Conservation (phyloP, 2,888 invertebrate species). For the Acrobeloides nanus region DNA sequence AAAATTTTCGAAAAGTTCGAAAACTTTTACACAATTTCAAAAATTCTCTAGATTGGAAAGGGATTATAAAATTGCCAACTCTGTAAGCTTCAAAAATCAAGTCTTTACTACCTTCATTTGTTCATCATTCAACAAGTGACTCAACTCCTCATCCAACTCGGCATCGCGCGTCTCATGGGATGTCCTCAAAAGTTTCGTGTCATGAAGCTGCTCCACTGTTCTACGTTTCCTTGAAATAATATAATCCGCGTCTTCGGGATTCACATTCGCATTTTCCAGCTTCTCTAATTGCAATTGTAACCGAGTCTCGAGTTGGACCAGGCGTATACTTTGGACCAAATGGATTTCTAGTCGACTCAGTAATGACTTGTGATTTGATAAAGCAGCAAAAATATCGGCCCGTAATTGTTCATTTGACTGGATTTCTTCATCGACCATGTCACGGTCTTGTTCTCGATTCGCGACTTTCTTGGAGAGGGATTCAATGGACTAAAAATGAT, state of each 20-base stretch:
- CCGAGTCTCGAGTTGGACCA: slow-evolving; percentile 6
- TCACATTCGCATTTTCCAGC: not conserved
- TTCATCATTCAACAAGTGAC: not conserved
- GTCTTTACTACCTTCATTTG: not conserved
- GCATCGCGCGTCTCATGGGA: too few relatives aligned
- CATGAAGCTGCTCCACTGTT: too few relatives aligned
- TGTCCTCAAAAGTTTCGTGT: too few relatives aligned
- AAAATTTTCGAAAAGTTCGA: not conserved
- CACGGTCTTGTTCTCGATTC: slow-evolving; percentile 10
- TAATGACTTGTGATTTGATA: slow-evolving; percentile 2
- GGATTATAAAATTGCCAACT: not conserved
- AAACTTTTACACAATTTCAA: not conserved
- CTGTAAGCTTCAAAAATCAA: not conserved
- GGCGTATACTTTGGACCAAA: slow-evolving; percentile 1
- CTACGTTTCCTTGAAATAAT: too few relatives aligned
- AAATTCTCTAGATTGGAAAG: not conserved
- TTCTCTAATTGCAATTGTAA: slow-evolving; percentile 5
- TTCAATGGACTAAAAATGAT: slow-evolving; percentile 7
- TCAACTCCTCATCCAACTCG: too few relatives aligned
- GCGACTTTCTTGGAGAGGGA: slow-evolving; percentile 4
- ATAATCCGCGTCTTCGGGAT: too few relatives aligned
- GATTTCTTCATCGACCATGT: slow-evolving; percentile 3
- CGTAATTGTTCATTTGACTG: slow-evolving; percentile 5
- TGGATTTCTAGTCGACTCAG: not conserved
- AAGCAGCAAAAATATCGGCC: slow-evolving; percentile 1